These are phyloP conservation scores for Hecatera dysodea DNA, from an alignment of 2,888 invertebrate species.

Conservation along the genomic window DNA sequence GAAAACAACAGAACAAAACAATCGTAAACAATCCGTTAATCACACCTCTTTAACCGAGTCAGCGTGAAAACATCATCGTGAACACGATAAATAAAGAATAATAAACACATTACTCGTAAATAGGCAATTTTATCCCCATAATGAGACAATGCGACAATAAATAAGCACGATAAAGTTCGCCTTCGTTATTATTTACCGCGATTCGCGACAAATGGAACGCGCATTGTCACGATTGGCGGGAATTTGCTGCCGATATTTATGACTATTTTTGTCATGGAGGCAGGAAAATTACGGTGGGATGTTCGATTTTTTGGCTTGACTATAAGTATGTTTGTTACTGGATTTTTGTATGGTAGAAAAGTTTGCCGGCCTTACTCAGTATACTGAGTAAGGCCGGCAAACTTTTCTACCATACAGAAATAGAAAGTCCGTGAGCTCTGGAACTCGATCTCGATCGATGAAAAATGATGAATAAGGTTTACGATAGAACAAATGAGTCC, in stretches of 20 bases:
- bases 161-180: conserved; percentile 86
- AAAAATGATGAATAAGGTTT: too few species aligned
- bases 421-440: too few species aligned
- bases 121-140: conserved; percentile 72
- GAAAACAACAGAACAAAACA: neutral
- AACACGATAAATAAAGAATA: conserved; percentile 58
- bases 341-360: too few species aligned
- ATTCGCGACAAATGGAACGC: conserved; percentile 84
- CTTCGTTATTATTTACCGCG: conserved; percentile 85
- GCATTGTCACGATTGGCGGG: conserved; percentile 86
- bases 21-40: neutral
- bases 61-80: conserved; percentile 41
- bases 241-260: conserved; percentile 86
- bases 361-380: too few species aligned
- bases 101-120: conserved; percentile 71
- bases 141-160: conserved; percentile 88
- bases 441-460: too few species aligned
- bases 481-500: too few species aligned
- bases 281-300: conserved; percentile 62
- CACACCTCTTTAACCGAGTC: conserved; percentile 12
- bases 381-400: too few species aligned
- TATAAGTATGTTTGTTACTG: too few species aligned
- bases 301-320: neutral
- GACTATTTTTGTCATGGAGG: conserved; percentile 74
- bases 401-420: too few species aligned